Evolutionary conservation across 2,888 invertebrate species (phyloP).

Genomic region (Epinotia nisella): DNA sequence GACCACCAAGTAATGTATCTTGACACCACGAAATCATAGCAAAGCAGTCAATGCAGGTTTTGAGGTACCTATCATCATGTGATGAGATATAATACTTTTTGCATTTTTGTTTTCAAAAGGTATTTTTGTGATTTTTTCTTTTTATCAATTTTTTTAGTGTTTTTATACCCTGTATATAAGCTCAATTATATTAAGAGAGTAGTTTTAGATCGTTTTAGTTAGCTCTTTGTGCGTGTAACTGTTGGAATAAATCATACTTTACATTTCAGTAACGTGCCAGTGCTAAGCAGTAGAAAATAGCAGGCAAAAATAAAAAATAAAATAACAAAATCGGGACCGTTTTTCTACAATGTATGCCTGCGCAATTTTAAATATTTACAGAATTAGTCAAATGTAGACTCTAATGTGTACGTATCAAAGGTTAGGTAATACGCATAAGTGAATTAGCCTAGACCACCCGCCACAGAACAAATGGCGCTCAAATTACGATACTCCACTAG

Average conservation of each 20-base stretch:
- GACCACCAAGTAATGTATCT: no score
- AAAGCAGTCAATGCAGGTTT: no score
- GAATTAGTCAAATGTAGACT: not conserved
- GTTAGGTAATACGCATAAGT: not conserved
- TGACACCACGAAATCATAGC: no score
- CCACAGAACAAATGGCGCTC: conserved; percentile 16
- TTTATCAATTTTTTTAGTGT: no score
- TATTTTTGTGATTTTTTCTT: no score
- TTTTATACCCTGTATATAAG: no score
- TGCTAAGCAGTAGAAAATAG: not conserved
- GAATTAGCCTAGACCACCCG: conserved; percentile 5
- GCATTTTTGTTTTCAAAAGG: no score
- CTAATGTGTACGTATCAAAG: not conserved
- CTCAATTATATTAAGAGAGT: no score
- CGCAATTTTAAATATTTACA: not conserved
- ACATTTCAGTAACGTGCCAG: not conserved
- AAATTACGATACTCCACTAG: conserved; percentile 7
- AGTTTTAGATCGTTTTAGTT: no score
- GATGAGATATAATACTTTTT: no score
- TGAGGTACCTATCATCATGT: no score
- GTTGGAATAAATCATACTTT: not conserved
- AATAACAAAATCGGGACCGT: not conserved
- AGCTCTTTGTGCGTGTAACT: not conserved
- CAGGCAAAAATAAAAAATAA: not conserved
- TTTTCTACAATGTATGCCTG: conserved; percentile 1